Evolutionary conservation across 1,140 invertebrate species (phyloP).

Genomic region (Zaprionus kolodkinae): DNA sequence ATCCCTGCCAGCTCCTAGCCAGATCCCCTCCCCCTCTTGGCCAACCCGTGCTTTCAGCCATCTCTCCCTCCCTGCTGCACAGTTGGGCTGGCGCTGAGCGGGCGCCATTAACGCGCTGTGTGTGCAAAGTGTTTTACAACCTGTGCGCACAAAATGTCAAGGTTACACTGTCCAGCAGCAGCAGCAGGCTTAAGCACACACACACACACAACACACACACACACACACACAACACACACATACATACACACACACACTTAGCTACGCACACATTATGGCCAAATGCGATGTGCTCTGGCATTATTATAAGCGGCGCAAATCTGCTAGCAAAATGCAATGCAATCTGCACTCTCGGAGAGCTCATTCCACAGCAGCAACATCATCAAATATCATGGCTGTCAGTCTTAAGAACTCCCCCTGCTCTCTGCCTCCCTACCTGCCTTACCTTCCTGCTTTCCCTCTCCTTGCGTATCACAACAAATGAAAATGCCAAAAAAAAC

Average conservation of each 20-base stretch:
- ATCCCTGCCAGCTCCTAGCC: slow-evolving; percentile 27
- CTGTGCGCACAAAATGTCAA: slow-evolving; percentile 52
- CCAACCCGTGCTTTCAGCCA: not conserved
- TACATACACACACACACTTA: not conserved
- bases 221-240: no score
- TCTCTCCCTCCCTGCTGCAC: not conserved
- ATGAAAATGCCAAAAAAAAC: slow-evolving; percentile 68
- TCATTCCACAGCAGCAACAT: slow-evolving; percentile 39
- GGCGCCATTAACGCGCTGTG: not conserved
- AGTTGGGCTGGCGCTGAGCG: not conserved
- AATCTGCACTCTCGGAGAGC: slow-evolving; percentile 21
- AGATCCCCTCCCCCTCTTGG: no score
- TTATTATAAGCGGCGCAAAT: slow-evolving; percentile 26
- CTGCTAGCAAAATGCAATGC: not conserved
- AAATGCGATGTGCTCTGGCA: slow-evolving; percentile 24
- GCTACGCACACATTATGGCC: slow-evolving; percentile 33
- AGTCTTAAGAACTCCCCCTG: not conserved
- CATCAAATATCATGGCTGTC: slow-evolving; percentile 65
- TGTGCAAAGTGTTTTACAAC: slow-evolving; percentile 38
- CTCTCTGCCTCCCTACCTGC: not conserved
- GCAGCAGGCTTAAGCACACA: slow-evolving; percentile 28
- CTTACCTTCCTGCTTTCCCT: slow-evolving; percentile 21
- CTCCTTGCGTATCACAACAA: slow-evolving; percentile 61
- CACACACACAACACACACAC: slow-evolving; percentile 1
- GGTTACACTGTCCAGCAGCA: slow-evolving; percentile 25